Evolutionary conservation across 2,113 vertebrate genomes (phyloP).

Genomic region (Nannospalax galili): DNA sequence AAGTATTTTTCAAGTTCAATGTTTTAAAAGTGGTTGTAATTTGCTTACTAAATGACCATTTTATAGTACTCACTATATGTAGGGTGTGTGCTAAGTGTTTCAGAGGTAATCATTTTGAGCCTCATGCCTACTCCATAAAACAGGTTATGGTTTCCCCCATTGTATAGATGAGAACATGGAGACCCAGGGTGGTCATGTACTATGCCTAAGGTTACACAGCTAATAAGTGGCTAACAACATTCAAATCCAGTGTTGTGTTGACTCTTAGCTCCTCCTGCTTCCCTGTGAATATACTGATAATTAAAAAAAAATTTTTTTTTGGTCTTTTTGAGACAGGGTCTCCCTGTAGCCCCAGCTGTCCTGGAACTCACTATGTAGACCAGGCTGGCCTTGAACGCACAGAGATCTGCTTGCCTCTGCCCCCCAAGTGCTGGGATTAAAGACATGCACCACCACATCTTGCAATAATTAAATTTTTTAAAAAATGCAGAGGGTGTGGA

Average conservation of each 20-base stretch:
- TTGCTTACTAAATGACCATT: background rate
- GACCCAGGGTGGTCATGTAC: background rate
- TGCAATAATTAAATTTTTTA: no score
- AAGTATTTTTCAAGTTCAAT: constrained; percentile 6
- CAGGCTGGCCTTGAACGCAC: no score
- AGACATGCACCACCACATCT: no score
- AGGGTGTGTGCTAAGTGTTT: background rate
- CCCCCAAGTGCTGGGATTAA: no score
- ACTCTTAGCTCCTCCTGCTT: background rate
- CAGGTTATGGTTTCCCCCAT: background rate
- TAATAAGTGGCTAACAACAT: background rate
- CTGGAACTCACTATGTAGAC: no score
- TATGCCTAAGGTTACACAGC: background rate
- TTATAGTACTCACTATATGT: background rate
- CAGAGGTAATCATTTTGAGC: background rate
- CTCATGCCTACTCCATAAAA: background rate
- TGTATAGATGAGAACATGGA: background rate
- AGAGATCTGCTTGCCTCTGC: no score
- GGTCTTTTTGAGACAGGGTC: no score
- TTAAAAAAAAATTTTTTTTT: background rate
- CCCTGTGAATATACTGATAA: background rate
- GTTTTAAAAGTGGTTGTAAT: background rate
- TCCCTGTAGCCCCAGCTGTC: no score
- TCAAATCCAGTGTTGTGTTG: background rate
- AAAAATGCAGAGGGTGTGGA: no score